phyloP scores from a whole-genome alignment of 2,888 invertebrate genomes.

The Micropterix aruncella region DNA sequence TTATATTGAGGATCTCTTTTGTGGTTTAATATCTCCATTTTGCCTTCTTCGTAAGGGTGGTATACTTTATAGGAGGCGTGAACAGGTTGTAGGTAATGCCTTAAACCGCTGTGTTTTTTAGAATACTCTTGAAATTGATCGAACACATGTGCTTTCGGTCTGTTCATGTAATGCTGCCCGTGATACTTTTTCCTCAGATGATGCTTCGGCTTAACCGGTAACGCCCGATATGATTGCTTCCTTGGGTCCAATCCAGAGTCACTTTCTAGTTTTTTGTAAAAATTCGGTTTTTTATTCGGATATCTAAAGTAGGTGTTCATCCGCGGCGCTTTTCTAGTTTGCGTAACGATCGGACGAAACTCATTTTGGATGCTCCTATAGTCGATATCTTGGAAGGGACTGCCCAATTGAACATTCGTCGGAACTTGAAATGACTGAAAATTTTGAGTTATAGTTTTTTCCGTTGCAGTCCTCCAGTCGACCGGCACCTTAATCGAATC shows the following conservation, averaged over 20 bases:
- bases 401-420: not conserved
- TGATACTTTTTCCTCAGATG: not conserved
- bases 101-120: conserved; percentile 16
- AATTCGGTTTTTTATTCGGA: not conserved
- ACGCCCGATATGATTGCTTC: not conserved
- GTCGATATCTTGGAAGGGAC: not conserved
- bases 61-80: conserved; percentile 26
- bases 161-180: not conserved
- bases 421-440: too few species aligned
- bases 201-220: not conserved
- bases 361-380: not conserved
- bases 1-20: conserved; percentile 26
- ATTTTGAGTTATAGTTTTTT: not conserved
- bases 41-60: conserved; percentile 31
- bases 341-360: not conserved
- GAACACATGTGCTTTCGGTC: not conserved
- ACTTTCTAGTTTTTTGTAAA: not conserved
- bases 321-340: not conserved
- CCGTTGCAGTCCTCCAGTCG: not conserved
- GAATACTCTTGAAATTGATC: conserved; percentile 19
- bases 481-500: not conserved
- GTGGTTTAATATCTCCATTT: conserved; percentile 23
- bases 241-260: not conserved
- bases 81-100: conserved; percentile 18
- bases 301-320: not conserved